These are phyloP conservation scores for Philereme transversata DNA, from an alignment of 2,888 invertebrate species.

Conservation along the genomic window DNA sequence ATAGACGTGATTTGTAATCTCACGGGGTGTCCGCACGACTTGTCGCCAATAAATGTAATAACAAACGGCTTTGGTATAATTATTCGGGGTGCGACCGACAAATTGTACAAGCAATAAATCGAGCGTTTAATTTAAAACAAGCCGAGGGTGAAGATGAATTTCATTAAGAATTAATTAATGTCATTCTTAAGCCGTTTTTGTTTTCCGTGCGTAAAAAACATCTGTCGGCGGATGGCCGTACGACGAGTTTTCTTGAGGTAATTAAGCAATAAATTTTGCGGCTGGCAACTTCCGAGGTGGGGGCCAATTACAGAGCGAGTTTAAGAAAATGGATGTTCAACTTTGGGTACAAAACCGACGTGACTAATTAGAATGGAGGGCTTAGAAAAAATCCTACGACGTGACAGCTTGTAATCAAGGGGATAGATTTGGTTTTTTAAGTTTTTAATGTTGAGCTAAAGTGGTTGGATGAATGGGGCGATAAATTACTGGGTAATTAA, in stretches of 20 bases:
- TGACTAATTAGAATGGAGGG: conserved; percentile 79
- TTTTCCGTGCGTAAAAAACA: conserved; percentile 82
- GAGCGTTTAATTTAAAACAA: conserved; percentile 80
- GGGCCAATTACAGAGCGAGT: conserved; percentile 75
- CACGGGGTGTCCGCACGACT: conserved; percentile 60
- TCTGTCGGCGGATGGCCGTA: conserved; percentile 70
- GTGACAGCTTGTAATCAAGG: conserved; percentile 83
- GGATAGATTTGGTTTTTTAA: conserved; percentile 71
- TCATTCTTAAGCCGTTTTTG: conserved; percentile 83
- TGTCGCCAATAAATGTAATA: conserved; percentile 76
- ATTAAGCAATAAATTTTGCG: conserved; percentile 84
- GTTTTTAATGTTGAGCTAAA: conserved; percentile 63
- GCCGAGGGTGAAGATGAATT: conserved; percentile 82
- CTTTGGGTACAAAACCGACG: conserved; percentile 62
- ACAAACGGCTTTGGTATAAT: conserved; percentile 69
- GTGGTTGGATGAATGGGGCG: conserved; percentile 73
- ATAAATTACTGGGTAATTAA: conserved; percentile 81
- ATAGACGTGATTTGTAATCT: conserved; percentile 49
- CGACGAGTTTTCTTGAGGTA: conserved; percentile 83
- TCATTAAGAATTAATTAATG: conserved; percentile 85
- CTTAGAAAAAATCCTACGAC: conserved; percentile 81
- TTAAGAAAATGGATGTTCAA: conserved; percentile 78
- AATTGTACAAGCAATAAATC: conserved; percentile 82
- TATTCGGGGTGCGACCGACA: conserved; percentile 70
- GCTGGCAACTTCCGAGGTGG: conserved; percentile 80